Evolutionary conservation across 2,888 invertebrate species (phyloP), one percentile per base, ranked within the genome.

Genomic region (Cyrtodaria siliqua): DNA sequence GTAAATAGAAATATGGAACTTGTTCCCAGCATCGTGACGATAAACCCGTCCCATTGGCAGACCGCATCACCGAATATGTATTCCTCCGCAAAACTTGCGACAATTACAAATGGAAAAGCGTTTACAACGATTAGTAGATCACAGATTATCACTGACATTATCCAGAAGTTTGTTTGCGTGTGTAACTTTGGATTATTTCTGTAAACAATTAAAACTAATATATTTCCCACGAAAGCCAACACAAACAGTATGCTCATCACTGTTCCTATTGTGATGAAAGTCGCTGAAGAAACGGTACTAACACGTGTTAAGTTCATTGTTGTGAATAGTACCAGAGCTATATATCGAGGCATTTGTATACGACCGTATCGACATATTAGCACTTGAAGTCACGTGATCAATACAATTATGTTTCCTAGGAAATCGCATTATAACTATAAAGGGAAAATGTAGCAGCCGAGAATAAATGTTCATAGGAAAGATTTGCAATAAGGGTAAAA

Each of bases 31-130:
- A 63, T 14, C 14, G 77, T 77, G 18, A 77, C 68, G 9, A 71
- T 55, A 55, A 77, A 77, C 4, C 77, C 77, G 60, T 77, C 77
- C 71, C 71, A 77, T 42, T 60, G 47, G 44, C 77, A 77, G 2
- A 63, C 77, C 1, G 23, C 27, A 3, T 29, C 38, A 9, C 77
- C 77, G 8, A 77, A 55, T 1, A 77, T 59, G 38, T 55, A 71
- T 33, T 49, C 55, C 27, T 63, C 40, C 9, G 77, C 67, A 72
- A 77, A 77, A 55, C 77, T 71, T 1, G 71, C 38, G 0, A 63
- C 49, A 6, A 72, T 68, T 2, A 77, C 52, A 2, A 77, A 55
- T 3, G 77, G 77, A 59, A 71, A 77, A 0, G 77, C 71, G 27
- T 71, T 77, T 20, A 77, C 24, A 14, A 77, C 71, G 40, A 77